Base-by-base conservation (phyloP, 2,888 invertebrate species). In the Toxonevra muliebris region DNA sequence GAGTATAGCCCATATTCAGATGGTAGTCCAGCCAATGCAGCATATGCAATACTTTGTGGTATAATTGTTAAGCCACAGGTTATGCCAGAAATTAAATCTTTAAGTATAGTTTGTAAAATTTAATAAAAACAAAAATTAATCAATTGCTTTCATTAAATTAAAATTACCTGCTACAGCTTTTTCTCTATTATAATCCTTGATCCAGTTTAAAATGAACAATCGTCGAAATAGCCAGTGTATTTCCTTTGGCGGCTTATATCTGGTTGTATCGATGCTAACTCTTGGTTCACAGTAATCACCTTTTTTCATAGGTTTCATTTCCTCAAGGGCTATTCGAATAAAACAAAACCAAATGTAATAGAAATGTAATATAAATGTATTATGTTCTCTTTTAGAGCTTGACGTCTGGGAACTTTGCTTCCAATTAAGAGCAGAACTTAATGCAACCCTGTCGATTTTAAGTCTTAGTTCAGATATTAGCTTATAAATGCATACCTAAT, bases 1-100 rank as follows among this genome's bases (percentile, higher is more conserved):
- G 96, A 94, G 84, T 97, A 97, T 20, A 98, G 88, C 0, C 97
- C 97, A 86, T 94, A 95, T 88, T 96, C 93, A 11, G 96, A 91
- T 17, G 93, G 91, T 63, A 96, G 86, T 58, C 92, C 92, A 13
- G 96, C 96, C 58, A 97, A 87, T 61, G 92, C 67, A 0, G 96
- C 96, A 84, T 96, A 96, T 13, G 96, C 97, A 76, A 97, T 92
- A 76, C 95, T 94, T 86, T 96, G 96, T 7, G 97, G 97, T 77
- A 97, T 95, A 81, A 97, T 91, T 5, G 96, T 97, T 63, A 97
- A 87, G 0, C 96, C 96, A 11, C 97, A 89, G 1, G 97, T 95
- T 59, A 96, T 81, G 48, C 97, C 97, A 13, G 96, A 96, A 74
- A 97, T 92, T 64, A 93, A 79, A 87, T 97, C 97, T 30, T 30